A percentile compares a stretch with the other conserved stretches of the same genome.
Evolutionary conservation across 2,797 vertebrate species (phyloP).

Genomic region (Pseudochaenichthys georgianus): DNA sequence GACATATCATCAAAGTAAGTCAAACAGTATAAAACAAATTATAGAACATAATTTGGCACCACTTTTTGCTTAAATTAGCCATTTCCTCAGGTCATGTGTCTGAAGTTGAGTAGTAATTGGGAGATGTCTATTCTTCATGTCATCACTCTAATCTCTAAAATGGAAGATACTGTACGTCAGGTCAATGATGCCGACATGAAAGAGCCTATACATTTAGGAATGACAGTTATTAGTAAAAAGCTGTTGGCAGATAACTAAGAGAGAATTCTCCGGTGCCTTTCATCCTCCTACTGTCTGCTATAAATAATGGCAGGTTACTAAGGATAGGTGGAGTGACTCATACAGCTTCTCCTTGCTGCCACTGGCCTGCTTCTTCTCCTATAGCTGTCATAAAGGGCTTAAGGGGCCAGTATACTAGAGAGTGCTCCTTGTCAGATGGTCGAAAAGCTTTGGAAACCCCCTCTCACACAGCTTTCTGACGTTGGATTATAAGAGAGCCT

Average conservation of each 20-base stretch:
- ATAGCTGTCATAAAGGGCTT: slow-evolving; percentile 54
- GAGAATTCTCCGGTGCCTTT: slow-evolving; percentile 67
- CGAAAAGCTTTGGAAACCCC: slow-evolving; percentile 28
- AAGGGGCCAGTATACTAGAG: slow-evolving; percentile 23
- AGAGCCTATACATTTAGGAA: slow-evolving; percentile 65
- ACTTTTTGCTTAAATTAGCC: slow-evolving; percentile 26
- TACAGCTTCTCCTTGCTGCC: slow-evolving; percentile 60
- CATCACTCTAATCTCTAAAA: slow-evolving; percentile 43
- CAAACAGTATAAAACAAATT: slow-evolving; percentile 21
- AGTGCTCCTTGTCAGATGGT: slow-evolving; percentile 16
- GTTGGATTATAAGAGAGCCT: not conserved
- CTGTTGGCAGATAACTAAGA: slow-evolving; percentile 78
- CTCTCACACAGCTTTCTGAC: slow-evolving; percentile 8
- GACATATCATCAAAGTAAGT: slow-evolving; percentile 18
- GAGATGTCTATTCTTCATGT: slow-evolving; percentile 29
- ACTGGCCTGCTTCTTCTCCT: slow-evolving; percentile 64
- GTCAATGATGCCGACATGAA: slow-evolving; percentile 64
- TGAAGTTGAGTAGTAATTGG: slow-evolving; percentile 43
- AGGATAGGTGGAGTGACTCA: slow-evolving; percentile 78
- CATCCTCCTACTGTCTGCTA: slow-evolving; percentile 72
- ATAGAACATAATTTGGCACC: slow-evolving; percentile 6
- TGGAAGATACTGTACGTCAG: slow-evolving; percentile 45
- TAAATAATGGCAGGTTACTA: slow-evolving; percentile 83
- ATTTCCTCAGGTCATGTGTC: slow-evolving; percentile 37
- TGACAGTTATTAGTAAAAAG: slow-evolving; percentile 79